Evolutionary conservation across 2,888 invertebrate species (phyloP).

Genomic region (Bimastos eiseni): DNA sequence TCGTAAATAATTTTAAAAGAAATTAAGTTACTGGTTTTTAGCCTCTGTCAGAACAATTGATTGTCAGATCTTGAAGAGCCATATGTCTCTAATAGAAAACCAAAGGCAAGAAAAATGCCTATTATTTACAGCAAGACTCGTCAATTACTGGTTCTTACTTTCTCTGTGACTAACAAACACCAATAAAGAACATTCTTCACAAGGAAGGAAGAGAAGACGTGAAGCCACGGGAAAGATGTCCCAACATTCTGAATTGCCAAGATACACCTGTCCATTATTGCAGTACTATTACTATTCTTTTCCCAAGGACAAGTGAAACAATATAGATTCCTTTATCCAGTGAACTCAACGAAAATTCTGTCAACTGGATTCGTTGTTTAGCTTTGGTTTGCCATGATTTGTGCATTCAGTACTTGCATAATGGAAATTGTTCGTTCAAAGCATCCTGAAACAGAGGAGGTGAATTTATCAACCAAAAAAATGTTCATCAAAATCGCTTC

Average conservation of each 20-base stretch:
- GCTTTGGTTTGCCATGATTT: constrained; percentile 2
- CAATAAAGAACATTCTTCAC: neutral
- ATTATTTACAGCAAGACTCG: neutral
- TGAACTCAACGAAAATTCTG: neutral
- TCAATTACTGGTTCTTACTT: neutral
- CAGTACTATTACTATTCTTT: neutral
- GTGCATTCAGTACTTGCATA: neutral
- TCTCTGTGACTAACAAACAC: neutral
- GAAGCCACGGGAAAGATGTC: constrained; percentile 3
- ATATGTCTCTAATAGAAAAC: neutral
- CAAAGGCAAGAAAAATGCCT: neutral
- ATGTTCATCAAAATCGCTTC: neutral
- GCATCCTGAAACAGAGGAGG: neutral
- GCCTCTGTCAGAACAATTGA: neutral
- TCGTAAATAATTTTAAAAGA: neutral
- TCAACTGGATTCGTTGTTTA: neutral
- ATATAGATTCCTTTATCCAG: neutral
- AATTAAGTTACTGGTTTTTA: neutral
- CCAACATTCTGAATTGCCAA: neutral
- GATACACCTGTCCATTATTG: neutral
- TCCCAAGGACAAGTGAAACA: neutral
- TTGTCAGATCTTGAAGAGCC: neutral
- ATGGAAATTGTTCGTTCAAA: neutral
- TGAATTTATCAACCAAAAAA: neutral
- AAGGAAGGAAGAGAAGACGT: neutral